phyloP scores from a whole-genome alignment of 2,113 vertebrate genomes.

The Xiphophorus couchianus region DNA sequence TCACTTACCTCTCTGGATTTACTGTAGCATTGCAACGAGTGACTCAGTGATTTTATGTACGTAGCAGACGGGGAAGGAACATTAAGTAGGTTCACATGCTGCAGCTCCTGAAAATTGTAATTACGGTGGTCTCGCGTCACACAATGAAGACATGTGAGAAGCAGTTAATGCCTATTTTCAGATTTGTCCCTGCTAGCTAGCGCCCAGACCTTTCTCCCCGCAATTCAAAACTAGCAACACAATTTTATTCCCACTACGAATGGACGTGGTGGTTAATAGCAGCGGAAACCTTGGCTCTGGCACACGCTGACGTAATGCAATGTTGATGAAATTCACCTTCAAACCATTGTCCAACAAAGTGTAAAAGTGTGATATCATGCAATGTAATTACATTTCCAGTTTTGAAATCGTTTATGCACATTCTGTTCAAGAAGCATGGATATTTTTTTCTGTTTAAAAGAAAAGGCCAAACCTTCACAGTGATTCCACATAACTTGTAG shows the following conservation, averaged over 20 bases:
- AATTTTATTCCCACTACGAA: not conserved
- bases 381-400: not conserved
- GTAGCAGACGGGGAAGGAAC: slow-evolving; percentile 37
- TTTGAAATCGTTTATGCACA: not conserved
- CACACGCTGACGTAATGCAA: not conserved
- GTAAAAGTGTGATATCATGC: not conserved
- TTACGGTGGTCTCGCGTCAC: slow-evolving; percentile 22
- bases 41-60: slow-evolving; percentile 47
- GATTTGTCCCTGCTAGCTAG: slow-evolving; percentile 1
- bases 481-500: not conserved
- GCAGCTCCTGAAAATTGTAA: slow-evolving; percentile 44
- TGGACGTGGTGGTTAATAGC: not conserved
- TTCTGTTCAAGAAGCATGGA: not conserved
- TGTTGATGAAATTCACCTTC: not conserved
- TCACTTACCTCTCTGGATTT: slow-evolving; percentile 73
- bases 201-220: not conserved
- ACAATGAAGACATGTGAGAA: slow-evolving; percentile 11
- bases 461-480: not conserved
- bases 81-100: slow-evolving; percentile 28
- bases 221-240: not conserved
- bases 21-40: slow-evolving; percentile 58
- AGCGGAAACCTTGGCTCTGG: not conserved
- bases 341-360: not conserved
- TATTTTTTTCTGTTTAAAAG: not conserved
- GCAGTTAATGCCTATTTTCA: slow-evolving; percentile 3